A percentile compares a stretch with the other conserved stretches of the same genome.
Evolutionary conservation across 2,888 invertebrate genomes (phyloP).

Genomic region (Labia minor): DNA sequence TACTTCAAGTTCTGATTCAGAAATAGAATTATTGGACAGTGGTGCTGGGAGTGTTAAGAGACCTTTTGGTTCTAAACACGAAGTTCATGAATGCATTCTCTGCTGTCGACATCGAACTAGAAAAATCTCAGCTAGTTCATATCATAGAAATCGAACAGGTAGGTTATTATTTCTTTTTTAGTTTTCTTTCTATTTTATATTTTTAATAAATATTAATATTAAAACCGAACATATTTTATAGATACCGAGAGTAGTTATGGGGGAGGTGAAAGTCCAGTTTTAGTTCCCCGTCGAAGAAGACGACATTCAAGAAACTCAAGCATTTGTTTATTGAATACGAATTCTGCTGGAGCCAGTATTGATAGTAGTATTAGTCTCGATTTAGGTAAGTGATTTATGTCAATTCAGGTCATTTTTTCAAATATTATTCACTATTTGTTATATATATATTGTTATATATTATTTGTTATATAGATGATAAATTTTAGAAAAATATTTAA

Average conservation of each 20-base stretch:
- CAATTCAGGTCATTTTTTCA: neutral
- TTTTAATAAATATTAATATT: neutral
- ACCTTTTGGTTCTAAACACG: conserved; percentile 18
- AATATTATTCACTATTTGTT: neutral
- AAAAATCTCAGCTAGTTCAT: conserved; percentile 30
- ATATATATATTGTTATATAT: neutral
- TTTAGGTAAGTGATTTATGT: conserved; percentile 22
- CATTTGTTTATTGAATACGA: conserved; percentile 26
- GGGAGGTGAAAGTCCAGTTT: conserved; percentile 30
- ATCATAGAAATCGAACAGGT: conserved; percentile 30
- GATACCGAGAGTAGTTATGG: conserved; percentile 32
- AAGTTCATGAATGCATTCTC: conserved; percentile 20
- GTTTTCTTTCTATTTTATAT: neutral
- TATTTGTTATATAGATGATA: too few relatives aligned
- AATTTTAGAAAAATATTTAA: too few relatives aligned
- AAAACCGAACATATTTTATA: conserved; percentile 22
- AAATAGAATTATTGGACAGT: neutral
- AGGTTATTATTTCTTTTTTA: neutral
- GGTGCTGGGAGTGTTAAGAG: neutral
- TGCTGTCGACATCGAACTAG: conserved; percentile 27
- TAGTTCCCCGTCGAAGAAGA: conserved; percentile 29
- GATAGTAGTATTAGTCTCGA: conserved; percentile 30
- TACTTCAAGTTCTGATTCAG: neutral
- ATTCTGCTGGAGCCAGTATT: conserved; percentile 27
- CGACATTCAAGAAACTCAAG: conserved; percentile 24